A percentile compares a stretch with the other conserved stretches of the same genome.
phyloP scores from a whole-genome alignment of 2,888 invertebrate genomes.

The Subacronicta megacephala region DNA sequence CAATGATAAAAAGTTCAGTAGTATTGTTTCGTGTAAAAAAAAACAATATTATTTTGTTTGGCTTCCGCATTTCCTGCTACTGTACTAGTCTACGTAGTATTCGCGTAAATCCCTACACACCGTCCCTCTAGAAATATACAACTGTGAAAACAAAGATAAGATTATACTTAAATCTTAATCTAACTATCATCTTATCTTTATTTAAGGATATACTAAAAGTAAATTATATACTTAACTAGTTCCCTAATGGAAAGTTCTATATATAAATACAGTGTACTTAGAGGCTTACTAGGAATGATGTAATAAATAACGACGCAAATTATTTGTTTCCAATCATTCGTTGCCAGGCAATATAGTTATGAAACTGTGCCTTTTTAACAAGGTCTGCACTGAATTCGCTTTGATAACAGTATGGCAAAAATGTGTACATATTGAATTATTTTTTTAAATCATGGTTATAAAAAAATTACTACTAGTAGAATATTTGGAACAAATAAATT shows the following conservation, averaged over 20 bases:
- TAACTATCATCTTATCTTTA: constrained; percentile 17
- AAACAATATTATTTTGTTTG: constrained; percentile 45
- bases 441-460: constrained; percentile 12
- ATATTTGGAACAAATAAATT: constrained; percentile 20
- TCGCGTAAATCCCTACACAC: constrained; percentile 12
- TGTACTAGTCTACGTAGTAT: constrained; percentile 2
- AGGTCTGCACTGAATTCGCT: too few relatives aligned
- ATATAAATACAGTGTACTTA: too few relatives aligned
- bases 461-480: constrained; percentile 26
- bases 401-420: too few relatives aligned
- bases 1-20: constrained; percentile 16
- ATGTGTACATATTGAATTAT: neutral
- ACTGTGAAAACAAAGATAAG: constrained; percentile 12
- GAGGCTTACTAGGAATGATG: too few relatives aligned
- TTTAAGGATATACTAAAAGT: neutral
- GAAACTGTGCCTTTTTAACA: too few relatives aligned
- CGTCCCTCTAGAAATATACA: constrained; percentile 14
- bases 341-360: too few relatives aligned
- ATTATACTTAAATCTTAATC: constrained; percentile 10
- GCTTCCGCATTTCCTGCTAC: constrained; percentile 32
- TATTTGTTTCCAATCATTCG: too few relatives aligned
- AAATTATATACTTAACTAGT: neutral
- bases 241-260: neutral
- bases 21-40: constrained; percentile 19
- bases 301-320: too few relatives aligned